A percentile compares a stretch with the other conserved stretches of the same genome.
These are phyloP conservation scores for Amphipyra berbera DNA, from an alignment of 2,888 invertebrate species.

Conservation along the genomic window DNA sequence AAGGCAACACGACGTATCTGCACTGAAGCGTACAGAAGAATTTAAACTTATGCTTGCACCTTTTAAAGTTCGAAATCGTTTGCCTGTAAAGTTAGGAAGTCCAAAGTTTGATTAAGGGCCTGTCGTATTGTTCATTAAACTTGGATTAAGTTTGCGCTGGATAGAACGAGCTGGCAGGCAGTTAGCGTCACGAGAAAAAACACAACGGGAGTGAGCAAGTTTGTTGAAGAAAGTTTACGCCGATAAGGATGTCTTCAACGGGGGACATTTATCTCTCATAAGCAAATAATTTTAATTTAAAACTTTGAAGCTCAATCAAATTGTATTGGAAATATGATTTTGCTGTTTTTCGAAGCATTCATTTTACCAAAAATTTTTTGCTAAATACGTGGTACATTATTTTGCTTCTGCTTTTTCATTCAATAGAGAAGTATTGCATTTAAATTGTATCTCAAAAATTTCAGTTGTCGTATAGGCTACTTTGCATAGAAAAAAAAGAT, in stretches of 20 bases:
- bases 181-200: slow-evolving; percentile 87
- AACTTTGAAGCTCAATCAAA: slow-evolving; percentile 34
- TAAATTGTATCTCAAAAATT: not conserved
- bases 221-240: slow-evolving; percentile 74
- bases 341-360: not conserved
- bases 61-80: slow-evolving; percentile 65
- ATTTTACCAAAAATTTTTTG: too few species aligned
- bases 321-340: slow-evolving; percentile 1
- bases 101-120: slow-evolving; percentile 90
- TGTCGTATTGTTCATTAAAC: slow-evolving; percentile 91
- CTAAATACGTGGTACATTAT: not conserved
- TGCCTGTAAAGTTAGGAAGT: slow-evolving; percentile 73
- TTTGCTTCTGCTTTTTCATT: not conserved
- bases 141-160: slow-evolving; percentile 90
- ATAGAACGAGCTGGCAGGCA: slow-evolving; percentile 89
- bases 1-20: slow-evolving; percentile 61
- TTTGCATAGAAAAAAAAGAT: too few species aligned
- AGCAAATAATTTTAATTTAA: slow-evolving; percentile 47
- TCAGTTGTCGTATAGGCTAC: not conserved
- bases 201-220: slow-evolving; percentile 74
- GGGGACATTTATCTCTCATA: slow-evolving; percentile 50
- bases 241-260: slow-evolving; percentile 69
- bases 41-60: slow-evolving; percentile 46
- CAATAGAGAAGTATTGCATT: not conserved
- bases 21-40: slow-evolving; percentile 46